These are phyloP conservation scores for Dasyurus viverrinus DNA, from an alignment of 2,113 vertebrate species.

Conservation along the genomic window DNA sequence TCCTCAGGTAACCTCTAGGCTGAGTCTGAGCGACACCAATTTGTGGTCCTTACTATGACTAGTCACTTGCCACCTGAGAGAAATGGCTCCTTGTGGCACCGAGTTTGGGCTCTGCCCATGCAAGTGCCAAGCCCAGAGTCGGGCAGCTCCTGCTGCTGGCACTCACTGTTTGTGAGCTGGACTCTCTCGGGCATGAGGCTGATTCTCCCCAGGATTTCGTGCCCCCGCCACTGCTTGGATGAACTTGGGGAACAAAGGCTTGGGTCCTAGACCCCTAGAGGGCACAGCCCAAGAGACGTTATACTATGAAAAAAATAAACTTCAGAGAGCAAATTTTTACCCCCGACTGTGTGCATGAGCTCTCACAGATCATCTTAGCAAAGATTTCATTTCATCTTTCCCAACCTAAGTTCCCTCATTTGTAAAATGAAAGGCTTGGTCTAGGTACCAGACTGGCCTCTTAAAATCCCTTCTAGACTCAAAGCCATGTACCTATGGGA, in stretches of 20 bases:
- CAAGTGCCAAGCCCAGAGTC: not conserved
- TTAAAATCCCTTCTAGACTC: not conserved
- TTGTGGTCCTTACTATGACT: not conserved
- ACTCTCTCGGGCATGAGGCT: not conserved
- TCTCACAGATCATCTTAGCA: not conserved
- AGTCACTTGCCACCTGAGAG: not conserved
- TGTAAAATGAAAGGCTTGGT: not conserved
- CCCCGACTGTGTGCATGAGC: not conserved
- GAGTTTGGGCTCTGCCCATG: not conserved
- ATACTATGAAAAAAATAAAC: not conserved
- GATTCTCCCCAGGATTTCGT: not conserved
- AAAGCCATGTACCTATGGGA: not conserved
- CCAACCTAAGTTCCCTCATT: not conserved
- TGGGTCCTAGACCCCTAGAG: not conserved
- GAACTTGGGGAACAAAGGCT: not conserved
- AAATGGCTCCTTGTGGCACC: not conserved
- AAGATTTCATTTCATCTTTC: not conserved
- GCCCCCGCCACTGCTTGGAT: not conserved
- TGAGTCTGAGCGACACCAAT: not conserved
- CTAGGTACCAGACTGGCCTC: not conserved
- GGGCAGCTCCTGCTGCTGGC: not conserved
- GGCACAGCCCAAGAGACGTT: not conserved
- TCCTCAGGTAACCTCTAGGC: not conserved
- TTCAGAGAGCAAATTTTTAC: not conserved
- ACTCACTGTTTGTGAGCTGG: not conserved